Conservation (phyloP, 2,888 invertebrate species). For the Zhuqinia jingwanae region DNA sequence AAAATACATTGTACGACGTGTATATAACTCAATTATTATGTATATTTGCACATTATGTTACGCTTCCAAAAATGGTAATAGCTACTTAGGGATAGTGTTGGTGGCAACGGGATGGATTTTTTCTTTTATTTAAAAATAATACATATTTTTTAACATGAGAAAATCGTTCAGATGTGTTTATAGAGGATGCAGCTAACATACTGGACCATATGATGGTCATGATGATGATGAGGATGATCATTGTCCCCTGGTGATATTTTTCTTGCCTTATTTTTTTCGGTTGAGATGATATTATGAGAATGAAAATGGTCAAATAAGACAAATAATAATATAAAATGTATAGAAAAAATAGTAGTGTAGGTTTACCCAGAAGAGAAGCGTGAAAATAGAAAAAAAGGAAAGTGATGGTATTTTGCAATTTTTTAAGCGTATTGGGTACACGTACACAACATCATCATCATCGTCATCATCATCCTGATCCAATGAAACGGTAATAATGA, state of each 20-base stretch:
- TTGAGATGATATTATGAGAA: neutral
- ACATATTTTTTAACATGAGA: conserved; percentile 8
- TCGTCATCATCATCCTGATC: neutral
- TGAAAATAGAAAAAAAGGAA: neutral
- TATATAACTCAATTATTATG: too few species aligned
- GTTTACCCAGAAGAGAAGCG: neutral
- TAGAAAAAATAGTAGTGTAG: neutral
- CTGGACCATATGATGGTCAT: neutral
- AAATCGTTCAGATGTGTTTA: neutral
- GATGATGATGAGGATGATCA: neutral
- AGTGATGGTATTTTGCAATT: neutral
- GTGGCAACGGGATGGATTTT: neutral
- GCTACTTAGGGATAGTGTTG: neutral
- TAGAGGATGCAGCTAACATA: neutral
- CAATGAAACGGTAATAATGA: neutral
- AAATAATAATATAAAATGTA: neutral
- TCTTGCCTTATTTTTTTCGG: neutral
- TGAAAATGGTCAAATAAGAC: neutral
- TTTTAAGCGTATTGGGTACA: neutral
- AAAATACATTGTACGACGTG: too few species aligned
- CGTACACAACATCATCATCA: too few species aligned
- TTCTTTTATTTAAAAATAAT: conserved; percentile 1
- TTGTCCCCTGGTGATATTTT: conserved; percentile 11
- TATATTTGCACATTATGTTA: too few species aligned
- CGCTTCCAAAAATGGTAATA: conserved; percentile 27